Conservation (phyloP, 2,113 vertebrate genomes). For the Potamarius usumacintae region DNA sequence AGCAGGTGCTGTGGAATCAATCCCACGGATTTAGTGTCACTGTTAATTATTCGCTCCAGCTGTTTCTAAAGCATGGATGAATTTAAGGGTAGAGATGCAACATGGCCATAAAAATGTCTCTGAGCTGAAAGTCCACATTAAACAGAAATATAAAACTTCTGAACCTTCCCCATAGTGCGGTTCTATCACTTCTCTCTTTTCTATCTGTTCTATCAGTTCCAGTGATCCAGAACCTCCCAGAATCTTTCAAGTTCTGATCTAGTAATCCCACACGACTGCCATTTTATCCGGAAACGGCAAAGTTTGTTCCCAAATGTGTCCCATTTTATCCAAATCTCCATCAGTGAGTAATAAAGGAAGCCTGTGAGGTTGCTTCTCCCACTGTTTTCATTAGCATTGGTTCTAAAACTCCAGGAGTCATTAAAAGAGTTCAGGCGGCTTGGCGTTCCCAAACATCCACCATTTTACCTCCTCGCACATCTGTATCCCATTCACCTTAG, state of each 20-base stretch:
- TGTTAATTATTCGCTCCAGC: constrained; percentile 11
- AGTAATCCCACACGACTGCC: not conserved
- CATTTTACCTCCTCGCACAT: not conserved
- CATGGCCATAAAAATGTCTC: not conserved
- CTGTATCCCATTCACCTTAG: too few relatives aligned
- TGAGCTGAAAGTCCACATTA: not conserved
- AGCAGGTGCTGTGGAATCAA: constrained; percentile 8
- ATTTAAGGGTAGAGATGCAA: not conserved
- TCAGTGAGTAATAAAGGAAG: constrained; percentile 16
- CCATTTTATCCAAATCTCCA: constrained; percentile 13
- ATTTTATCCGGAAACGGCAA: not conserved
- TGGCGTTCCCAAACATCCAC: not conserved
- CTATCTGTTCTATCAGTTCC: not conserved
- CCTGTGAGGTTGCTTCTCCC: constrained; percentile 15
- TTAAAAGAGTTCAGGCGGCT: constrained; percentile 1
- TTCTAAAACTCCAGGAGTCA: constrained; percentile 22
- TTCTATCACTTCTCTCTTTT: not conserved
- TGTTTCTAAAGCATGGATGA: not conserved
- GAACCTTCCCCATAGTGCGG: not conserved
- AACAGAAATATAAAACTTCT: not conserved
- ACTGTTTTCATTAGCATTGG: constrained; percentile 28
- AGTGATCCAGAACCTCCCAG: not conserved
- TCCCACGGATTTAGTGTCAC: not conserved
- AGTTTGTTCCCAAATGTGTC: not conserved
- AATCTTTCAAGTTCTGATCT: not conserved